Evolutionary conservation across 2,113 vertebrate genomes (phyloP), one percentile per base, ranked within the genome.

Genomic region (Polypterus bichir): DNA sequence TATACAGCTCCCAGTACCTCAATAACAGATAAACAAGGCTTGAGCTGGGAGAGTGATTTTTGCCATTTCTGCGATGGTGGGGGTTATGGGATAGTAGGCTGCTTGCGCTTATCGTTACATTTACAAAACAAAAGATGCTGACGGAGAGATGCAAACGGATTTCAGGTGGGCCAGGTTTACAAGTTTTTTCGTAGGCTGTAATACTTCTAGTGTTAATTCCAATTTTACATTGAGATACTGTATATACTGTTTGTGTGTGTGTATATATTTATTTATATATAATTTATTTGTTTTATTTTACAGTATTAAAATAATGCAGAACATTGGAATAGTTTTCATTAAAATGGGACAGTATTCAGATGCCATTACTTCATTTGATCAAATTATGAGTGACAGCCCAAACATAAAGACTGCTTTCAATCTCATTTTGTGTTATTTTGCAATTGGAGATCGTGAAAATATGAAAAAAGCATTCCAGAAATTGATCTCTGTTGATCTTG

Each of bases 391-490:
- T 7, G 82, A 79, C 70, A 91, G 87, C 44, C 91, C 95, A 63
- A 96, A 90, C 70, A 74, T 94, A 62, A 94, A 90, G 77, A 88
- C 93, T 0, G 92, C 88, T 65, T 97, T 86, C 81, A 98, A 98
- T 79, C 80, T 99, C 47, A 92, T 91, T 68, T 74, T 97, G 0
- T 93, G 92, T 77, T 97, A 92, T 75, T 97, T 93, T 71, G 93
- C 93, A 63, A 65, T 86, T 62, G 91, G 95, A 57, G 92, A 95
- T 55, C 70, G 74, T 51, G 94, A 98, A 52, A 88, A 88, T 79
- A 98, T 98, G 91, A 97, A 97, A 80, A 97, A 90, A 74, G 84
- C 92, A 47, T 97, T 98, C 68, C 92, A 97, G 73, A 97, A 91
- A 70, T 77, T 98, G 66, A 92, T 97, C 49, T 82, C 82, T 44